Conservation (phyloP, 23 tunicate genomes). For the Botrylloides violaceus region DNA sequence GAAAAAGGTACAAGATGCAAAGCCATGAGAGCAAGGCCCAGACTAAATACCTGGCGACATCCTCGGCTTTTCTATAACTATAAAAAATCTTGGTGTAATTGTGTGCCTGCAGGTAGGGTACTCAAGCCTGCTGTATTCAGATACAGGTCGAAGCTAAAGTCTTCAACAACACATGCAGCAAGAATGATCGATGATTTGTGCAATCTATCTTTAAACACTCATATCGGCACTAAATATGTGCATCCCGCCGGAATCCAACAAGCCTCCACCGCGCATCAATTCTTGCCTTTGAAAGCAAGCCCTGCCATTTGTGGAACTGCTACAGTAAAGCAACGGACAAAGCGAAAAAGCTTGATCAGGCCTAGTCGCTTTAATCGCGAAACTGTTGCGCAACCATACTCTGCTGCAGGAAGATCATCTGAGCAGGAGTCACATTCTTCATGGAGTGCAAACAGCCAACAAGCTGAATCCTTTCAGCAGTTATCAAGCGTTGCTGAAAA, state of each 20-base stretch:
- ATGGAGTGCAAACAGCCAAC: not conserved
- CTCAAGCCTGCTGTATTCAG: constrained; percentile 3
- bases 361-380: not conserved
- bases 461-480: not conserved
- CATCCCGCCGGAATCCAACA: not conserved
- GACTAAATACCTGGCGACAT: no score
- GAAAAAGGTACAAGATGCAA: no score
- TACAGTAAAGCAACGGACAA: not conserved
- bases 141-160: not conserved
- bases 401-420: not conserved
- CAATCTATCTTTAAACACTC: not conserved
- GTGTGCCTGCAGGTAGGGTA: no score
- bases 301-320: not conserved
- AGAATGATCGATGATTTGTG: not conserved
- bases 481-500: not conserved
- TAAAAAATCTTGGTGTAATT: no score
- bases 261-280: not conserved
- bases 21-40: no score
- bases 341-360: not conserved
- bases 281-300: constrained; percentile 3
- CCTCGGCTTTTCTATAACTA: no score
- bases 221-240: not conserved
- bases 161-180: not conserved
- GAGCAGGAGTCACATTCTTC: not conserved
- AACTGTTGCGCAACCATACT: no score